phyloP scores from a whole-genome alignment of 1,140 invertebrate genomes.

The Cydia pomonella region DNA sequence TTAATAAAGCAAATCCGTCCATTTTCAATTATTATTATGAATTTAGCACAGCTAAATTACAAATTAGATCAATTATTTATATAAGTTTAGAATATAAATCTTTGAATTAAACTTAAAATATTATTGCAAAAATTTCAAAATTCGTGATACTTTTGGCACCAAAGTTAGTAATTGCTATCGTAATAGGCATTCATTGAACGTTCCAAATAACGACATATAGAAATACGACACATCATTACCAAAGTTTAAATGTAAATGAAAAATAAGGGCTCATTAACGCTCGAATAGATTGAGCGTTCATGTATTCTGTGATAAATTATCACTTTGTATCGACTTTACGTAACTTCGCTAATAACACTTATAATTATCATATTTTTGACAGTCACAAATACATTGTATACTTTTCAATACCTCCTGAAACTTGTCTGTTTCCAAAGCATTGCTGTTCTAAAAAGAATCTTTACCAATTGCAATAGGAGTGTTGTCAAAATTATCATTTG shows the following conservation, averaged over 20 bases:
- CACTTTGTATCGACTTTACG: conserved; percentile 43
- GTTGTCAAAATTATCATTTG: conserved; percentile 33
- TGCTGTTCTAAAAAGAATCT: conserved; percentile 41
- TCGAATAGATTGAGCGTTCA: background rate
- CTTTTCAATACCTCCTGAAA: background rate
- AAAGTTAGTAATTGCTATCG: background rate
- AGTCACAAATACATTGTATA: conserved; percentile 39
- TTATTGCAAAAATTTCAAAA: background rate
- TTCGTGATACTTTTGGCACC: background rate
- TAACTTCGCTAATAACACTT: conserved; percentile 59
- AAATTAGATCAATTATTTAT: too few relatives aligned
- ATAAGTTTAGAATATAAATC: background rate
- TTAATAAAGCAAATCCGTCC: too few relatives aligned
- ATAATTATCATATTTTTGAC: conserved; percentile 56
- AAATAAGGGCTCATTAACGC: conserved; percentile 33
- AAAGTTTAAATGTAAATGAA: conserved; percentile 26
- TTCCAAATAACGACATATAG: background rate
- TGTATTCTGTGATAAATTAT: conserved; percentile 21
- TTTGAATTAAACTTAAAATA: background rate
- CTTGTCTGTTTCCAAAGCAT: background rate
- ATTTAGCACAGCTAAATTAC: too few relatives aligned
- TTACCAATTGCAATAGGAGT: conserved; percentile 38
- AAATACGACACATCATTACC: conserved; percentile 29
- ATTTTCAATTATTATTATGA: too few relatives aligned
- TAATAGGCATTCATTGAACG: background rate